Evolutionary conservation across 2,797 vertebrate genomes (phyloP).

Genomic region (Coregonus ussuriensis): DNA sequence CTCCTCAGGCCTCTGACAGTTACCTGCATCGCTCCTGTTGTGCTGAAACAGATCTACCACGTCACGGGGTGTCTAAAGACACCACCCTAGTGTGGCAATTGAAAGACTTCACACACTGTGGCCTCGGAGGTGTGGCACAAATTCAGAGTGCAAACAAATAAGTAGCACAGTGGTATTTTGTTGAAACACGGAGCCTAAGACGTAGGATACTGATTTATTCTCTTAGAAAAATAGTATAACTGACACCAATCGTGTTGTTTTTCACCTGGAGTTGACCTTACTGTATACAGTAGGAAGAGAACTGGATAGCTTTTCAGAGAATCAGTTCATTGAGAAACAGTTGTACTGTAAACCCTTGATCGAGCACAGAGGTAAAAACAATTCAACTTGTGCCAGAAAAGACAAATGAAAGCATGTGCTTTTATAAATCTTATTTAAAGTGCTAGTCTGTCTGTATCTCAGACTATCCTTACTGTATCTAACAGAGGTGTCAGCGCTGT

Average conservation of each 20-base stretch:
- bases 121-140: neutral
- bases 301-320: neutral
- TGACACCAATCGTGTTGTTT: neutral
- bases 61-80: neutral
- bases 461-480: neutral
- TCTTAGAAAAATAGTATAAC: neutral
- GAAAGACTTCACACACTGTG: neutral
- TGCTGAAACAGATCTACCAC: neutral
- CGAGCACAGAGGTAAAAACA: neutral
- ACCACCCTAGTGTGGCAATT: neutral
- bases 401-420: neutral
- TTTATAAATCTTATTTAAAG: neutral
- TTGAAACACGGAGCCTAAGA: neutral
- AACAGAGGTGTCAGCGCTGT: neutral
- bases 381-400: neutral
- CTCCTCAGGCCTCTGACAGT: constrained; percentile 1
- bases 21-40: neutral
- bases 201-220: neutral
- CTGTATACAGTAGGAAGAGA: neutral
- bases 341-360: constrained; percentile 1
- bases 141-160: neutral
- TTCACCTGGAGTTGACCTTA: constrained; percentile 6
- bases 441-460: neutral
- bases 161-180: neutral
- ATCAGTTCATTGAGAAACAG: neutral